A percentile compares a stretch with the other conserved stretches of the same genome.
Conservation (phyloP, 2,797 vertebrate genomes). For the Sebastes trivittatus region DNA sequence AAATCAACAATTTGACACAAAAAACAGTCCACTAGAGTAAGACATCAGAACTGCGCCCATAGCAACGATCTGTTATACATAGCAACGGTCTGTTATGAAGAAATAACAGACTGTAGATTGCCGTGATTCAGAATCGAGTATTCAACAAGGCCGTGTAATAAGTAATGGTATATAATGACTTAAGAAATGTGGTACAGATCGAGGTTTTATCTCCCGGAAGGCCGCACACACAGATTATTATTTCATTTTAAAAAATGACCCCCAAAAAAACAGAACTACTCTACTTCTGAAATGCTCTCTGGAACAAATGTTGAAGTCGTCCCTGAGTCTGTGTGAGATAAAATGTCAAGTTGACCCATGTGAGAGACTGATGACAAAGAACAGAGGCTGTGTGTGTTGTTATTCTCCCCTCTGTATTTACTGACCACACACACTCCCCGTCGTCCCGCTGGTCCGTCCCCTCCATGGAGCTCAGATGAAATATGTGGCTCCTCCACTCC, state of each 20-base stretch:
- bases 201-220: neutral
- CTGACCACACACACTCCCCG: constrained; percentile 30
- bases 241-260: neutral
- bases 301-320: neutral
- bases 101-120: too few species aligned
- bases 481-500: constrained; percentile 36
- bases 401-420: constrained; percentile 38
- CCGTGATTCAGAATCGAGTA: too few species aligned
- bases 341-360: constrained; percentile 30
- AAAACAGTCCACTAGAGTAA: rapidly evolving
- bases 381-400: constrained; percentile 32
- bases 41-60: too few species aligned
- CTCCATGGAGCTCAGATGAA: constrained; percentile 31
- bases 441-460: too few species aligned
- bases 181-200: neutral
- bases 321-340: constrained; percentile 10
- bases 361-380: constrained; percentile 47
- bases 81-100: too few species aligned
- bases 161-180: too few species aligned
- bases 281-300: neutral
- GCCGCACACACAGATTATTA: neutral
- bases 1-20: too few species aligned
- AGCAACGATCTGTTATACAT: too few species aligned
- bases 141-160: too few species aligned
- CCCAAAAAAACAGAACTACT: neutral